Evolutionary conservation across 1,140 invertebrate genomes (phyloP).

Genomic region (Hypsibius dujardini): DNA sequence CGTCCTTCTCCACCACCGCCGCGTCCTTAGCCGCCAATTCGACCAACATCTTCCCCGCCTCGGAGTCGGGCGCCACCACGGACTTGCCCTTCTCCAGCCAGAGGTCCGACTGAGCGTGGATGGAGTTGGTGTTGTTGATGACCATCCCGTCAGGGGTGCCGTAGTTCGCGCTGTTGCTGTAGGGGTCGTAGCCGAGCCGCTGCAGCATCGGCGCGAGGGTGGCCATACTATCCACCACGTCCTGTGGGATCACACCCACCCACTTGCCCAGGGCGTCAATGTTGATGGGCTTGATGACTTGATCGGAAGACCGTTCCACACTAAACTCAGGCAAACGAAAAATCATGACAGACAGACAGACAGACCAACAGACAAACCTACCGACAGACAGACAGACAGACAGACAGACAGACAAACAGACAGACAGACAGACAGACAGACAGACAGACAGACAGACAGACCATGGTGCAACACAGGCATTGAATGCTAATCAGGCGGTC

Average conservation of each 20-base stretch:
- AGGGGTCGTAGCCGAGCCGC: conserved; percentile 74
- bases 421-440: conserved; percentile 24
- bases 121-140: conserved; percentile 53
- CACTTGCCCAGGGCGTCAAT: conserved; percentile 86
- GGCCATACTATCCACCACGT: conserved; percentile 74
- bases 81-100: conserved; percentile 34
- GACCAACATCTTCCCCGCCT: neutral
- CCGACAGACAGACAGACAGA: conserved; percentile 30
- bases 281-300: conserved; percentile 95
- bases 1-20: neutral
- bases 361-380: too few species aligned
- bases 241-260: conserved; percentile 75
- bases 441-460: conserved; percentile 19
- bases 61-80: conserved; percentile 21
- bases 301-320: conserved; percentile 89
- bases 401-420: conserved; percentile 17
- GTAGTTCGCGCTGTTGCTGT: conserved; percentile 79
- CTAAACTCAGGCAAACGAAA: conserved; percentile 35
- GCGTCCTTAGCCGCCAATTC: conserved; percentile 4
- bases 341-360: too few species aligned
- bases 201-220: conserved; percentile 77
- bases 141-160: conserved; percentile 65
- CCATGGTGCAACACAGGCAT: neutral
- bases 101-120: conserved; percentile 34
- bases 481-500: neutral